Base-by-base conservation (phyloP, 2,888 invertebrate genomes). In the Lumbricus terrestris region DNA sequence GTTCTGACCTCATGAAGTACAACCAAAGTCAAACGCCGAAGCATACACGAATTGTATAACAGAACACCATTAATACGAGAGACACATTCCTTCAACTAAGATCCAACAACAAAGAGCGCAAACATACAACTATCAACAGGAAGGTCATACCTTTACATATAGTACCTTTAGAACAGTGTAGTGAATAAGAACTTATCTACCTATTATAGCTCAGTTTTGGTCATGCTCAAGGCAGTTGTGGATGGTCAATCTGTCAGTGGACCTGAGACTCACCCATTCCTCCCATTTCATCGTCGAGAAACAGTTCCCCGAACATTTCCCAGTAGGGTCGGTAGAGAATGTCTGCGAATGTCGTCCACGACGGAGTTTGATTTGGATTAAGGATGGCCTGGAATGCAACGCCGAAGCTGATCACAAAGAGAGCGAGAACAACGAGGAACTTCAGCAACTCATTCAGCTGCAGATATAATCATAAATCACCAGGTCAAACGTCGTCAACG, bases 271-370 rank as follows among this genome's bases (percentile, higher is more conserved):
- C n/a, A 91, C 91, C 90, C 91, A 90, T 91, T 38, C 90, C 91
- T 0, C 90, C 91, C 0, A 33, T 42, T 4, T 37, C 40, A 47
- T 91, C 91, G 11, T 90, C 91, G 20, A 91, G n/a, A 54, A 90
- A 91, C 20, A 91, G 89, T 37, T 91, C 91, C 34, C 91, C 91
- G 35, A 83, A 91, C 91, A 91, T 91, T 69, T 91, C 91, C 91
- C 91, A 91, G 82, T 91, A 91, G 1, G 91, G 90, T 29, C 91
- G 69, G 90, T 91, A 91, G 13, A 91, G 83, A 29, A 91, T 88
- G 42, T 91, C 90, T 8, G 40, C 91, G 11, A 91, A 38, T 38
- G 88, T 40, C n/a, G 35, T 20, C 91, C 69, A 88, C n/a, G 91
- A 90, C 0, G 88, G 38, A 33, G 88, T 40, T 33, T 89, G 40